phyloP scores from a whole-genome alignment of 2,797 vertebrate species.

The Onychomys torridus region DNA sequence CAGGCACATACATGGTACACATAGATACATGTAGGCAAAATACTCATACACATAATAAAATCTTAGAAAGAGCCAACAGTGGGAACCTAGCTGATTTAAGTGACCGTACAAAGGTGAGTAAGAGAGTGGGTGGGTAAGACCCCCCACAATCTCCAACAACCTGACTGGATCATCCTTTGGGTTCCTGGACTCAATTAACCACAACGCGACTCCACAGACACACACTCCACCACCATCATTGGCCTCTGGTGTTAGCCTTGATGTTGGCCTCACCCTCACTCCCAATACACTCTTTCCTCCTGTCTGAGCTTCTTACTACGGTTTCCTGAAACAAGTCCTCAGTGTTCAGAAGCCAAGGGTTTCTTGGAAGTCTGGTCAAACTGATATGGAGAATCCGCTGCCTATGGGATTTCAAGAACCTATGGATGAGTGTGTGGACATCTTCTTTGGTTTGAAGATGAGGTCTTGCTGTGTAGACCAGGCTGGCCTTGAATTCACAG shows the following conservation, averaged over 20 bases:
- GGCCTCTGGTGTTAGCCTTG: not conserved
- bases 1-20: not conserved
- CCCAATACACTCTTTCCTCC: not conserved
- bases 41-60: not conserved
- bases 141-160: not conserved
- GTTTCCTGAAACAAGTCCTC: not conserved
- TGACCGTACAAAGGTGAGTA: not conserved
- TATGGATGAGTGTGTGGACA: not conserved
- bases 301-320: not conserved
- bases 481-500: not conserved
- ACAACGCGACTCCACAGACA: accelerated
- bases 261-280: not conserved
- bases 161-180: not conserved
- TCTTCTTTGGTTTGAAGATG: not conserved
- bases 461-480: not conserved
- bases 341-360: not conserved
- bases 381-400: not conserved
- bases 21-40: not conserved
- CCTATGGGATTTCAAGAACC: not conserved
- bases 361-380: not conserved
- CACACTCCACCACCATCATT: not conserved
- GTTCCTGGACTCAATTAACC: not conserved
- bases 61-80: not conserved
- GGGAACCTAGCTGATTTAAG: not conserved
- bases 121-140: not conserved